Base-by-base conservation (phyloP, 1,140 invertebrate genomes). In the Drosophila orena region DNA sequence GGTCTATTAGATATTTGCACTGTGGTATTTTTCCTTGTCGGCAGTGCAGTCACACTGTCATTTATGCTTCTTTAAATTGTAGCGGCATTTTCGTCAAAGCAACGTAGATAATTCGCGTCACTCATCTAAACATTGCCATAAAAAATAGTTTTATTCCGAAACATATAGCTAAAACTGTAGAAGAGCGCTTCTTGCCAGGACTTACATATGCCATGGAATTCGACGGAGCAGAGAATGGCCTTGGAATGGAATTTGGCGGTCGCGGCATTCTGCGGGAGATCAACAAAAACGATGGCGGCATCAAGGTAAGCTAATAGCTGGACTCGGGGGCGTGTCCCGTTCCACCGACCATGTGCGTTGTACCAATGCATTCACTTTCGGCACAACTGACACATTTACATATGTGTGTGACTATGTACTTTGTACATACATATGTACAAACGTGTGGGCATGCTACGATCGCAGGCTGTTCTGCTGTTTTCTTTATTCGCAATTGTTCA, bases 241-340 rank as follows among this genome's bases (percentile, higher is more conserved):
- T 49, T 15, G 50, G 12, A 37, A 22, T 50, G 14, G 72, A 43
- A 15, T 35, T 53, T 11, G 59, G 66, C 22, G 73, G 44, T 35
- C 84, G 83, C 57, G 64, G 61, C 40, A 76, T 89, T 54, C 52
- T 88, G 24, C 81, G 78, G 47, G 83, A 88, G 47, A 57, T 89
- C 12, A 77, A 89, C 59, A 73, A 62, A 65, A 88, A 88, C 49
- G 83, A 85, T 68, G 81, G 66, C 66, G 77, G 50, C 65, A 30
- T 56, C 34, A 77, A 69, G 83, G 83, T 89, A 76, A 79, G 83
- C n/a, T 8, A 42, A 38, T 35, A 14, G 12, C 27, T 53, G 3
- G 49, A 44, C 24, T 47, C 49, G 20, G 62, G 12, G 35, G 55
- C 55, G 50, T 69, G 55, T 37, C 34, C 12, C 24, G 37, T 22